Percentiles rank a stretch among this genome's conserved stretches.
phyloP scores from a whole-genome alignment of 2,113 vertebrate species.

The Ammodramus savannarum region DNA sequence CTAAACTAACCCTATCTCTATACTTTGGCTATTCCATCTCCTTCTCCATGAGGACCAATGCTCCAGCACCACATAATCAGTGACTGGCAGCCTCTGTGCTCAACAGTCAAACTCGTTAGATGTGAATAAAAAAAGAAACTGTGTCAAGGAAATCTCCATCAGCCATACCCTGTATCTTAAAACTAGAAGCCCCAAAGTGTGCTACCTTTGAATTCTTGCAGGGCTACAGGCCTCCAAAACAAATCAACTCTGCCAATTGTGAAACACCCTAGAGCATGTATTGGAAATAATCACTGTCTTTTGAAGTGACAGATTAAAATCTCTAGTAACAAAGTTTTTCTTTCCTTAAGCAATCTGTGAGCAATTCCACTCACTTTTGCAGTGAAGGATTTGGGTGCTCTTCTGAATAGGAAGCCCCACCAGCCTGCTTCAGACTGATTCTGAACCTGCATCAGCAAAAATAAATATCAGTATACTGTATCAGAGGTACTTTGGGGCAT shows the following conservation, averaged over 20 bases:
- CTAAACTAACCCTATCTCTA: not conserved
- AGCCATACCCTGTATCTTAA: not conserved
- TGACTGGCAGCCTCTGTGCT: not conserved
- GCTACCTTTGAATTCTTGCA: not conserved
- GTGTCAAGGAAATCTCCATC: not conserved
- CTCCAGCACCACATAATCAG: not conserved
- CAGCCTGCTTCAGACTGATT: not conserved
- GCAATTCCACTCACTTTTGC: not conserved
- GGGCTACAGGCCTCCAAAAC: not conserved
- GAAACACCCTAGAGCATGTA: not conserved
- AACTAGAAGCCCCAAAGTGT: not conserved
- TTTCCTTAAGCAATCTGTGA: not conserved
- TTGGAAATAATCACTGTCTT: not conserved
- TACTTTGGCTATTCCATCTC: not conserved
- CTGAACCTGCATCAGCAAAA: not conserved
- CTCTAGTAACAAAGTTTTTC: not conserved
- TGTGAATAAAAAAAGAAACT: not conserved
- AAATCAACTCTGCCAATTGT: slow-evolving; percentile 3
- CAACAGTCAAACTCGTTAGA: not conserved
- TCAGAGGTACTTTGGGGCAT: not conserved
- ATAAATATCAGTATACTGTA: not conserved
- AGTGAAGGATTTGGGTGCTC: not conserved
- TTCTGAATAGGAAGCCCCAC: not conserved
- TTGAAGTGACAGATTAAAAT: slow-evolving; percentile 22
- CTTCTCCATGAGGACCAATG: not conserved